Base-by-base conservation (phyloP, 2,888 invertebrate genomes). In the Lymantria monacha region DNA sequence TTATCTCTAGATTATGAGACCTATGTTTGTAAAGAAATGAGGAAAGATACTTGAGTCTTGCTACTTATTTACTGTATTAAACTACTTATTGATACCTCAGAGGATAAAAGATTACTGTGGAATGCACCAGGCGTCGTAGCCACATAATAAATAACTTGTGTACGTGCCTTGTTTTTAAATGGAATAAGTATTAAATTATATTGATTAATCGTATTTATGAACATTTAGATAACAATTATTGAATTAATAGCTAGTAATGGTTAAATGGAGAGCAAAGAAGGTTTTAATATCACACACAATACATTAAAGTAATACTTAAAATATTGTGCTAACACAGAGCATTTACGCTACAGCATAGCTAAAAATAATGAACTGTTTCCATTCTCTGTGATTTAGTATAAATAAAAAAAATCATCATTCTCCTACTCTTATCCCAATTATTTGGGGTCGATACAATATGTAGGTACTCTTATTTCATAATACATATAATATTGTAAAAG, bases 121-220 rank as follows among this genome's bases (percentile, higher is more conserved):
- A 59, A 55, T 63, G 52, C 52, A 57, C 54, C 51, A 48, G 44
- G 49, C 38, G 57, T 48, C 44, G 66, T 72, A 72, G 15, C 72
- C 65, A 70, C 53, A 51, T 51, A 55, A 22, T 51, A 54, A n/a
- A 9, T 41, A 41, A 41, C 1, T 9, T 42, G 48, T 56, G 54
- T 72, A 72, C 71, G 70, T 80, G 71, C 69, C 71, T 75, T 72
- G 74, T 71, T 69, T 70, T 64, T 41, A 14, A 14, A 13, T 10
- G 13, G 1, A 41, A 46, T 55, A 51, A 73, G 69, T 65, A 3
- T n/a, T 38, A 3, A 36, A 36, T 36, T 36, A 36, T 11, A 36
- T 36, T 36, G 2, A 22, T 22, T 22, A 22, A 3, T 22, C 22
- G 5, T 22, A 22, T 22, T 22, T 22, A 22, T 22, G 22, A 22